Percentiles rank a stretch among this genome's conserved stretches.
Conservation (phyloP, 2,888 invertebrate species). For the Eucriotettix oculatus region DNA sequence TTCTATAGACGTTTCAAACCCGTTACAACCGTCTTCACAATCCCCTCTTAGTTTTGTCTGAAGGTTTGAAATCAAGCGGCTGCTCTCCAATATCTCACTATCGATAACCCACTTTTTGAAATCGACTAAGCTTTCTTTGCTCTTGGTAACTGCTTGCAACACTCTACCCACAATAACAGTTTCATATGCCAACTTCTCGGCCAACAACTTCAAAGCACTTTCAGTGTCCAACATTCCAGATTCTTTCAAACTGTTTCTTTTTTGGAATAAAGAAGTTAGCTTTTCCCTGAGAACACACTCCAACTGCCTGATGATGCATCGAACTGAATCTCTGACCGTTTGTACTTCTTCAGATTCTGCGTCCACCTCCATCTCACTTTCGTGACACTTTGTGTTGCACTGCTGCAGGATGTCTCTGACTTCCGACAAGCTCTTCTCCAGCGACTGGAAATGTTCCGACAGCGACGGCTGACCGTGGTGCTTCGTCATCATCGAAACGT, state of each 20-base stretch:
- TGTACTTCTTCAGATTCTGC: neutral
- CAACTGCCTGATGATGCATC: constrained; percentile 24
- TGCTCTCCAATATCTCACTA: constrained; percentile 39
- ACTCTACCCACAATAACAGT: constrained; percentile 52
- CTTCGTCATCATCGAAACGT: too few relatives aligned
- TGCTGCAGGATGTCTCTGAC: constrained; percentile 42
- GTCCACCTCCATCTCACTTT: constrained; percentile 14
- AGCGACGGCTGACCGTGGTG: neutral
- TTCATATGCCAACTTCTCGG: constrained; percentile 68
- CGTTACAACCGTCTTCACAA: constrained; percentile 28
- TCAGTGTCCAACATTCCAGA: constrained; percentile 49
- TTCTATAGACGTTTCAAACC: constrained; percentile 35
- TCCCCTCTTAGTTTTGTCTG: constrained; percentile 46
- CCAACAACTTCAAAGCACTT: constrained; percentile 51
- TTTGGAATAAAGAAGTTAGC: constrained; percentile 48
- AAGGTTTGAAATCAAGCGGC: constrained; percentile 55
- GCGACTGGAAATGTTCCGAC: constrained; percentile 35
- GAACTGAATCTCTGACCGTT: constrained; percentile 9
- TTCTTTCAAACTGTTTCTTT: constrained; percentile 45
- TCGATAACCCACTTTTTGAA: constrained; percentile 39
- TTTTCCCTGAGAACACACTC: constrained; percentile 53
- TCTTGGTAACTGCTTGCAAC: constrained; percentile 41
- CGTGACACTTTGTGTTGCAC: constrained; percentile 39
- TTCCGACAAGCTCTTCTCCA: constrained; percentile 46
- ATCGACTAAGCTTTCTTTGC: constrained; percentile 36